Evolutionary conservation across 2,888 invertebrate genomes (phyloP).

Genomic region (Cyclophora albipunctata): DNA sequence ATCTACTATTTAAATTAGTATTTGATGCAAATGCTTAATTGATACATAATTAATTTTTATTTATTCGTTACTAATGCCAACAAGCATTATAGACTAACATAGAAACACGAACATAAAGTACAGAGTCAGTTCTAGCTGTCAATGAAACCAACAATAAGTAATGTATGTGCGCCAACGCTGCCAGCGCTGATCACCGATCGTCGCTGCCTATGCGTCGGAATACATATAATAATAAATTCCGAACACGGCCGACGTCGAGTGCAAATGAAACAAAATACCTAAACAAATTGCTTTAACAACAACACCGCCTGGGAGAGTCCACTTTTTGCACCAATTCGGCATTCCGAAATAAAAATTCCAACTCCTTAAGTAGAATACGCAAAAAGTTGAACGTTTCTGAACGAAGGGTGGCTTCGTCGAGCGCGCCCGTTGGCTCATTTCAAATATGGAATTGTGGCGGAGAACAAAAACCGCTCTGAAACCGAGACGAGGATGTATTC

Average conservation of each 20-base stretch:
- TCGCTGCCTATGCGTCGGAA: slow-evolving; percentile 39
- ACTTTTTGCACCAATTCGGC: slow-evolving; percentile 75
- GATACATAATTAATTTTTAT: too few species aligned
- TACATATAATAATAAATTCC: slow-evolving; percentile 52
- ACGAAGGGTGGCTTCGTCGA: slow-evolving; percentile 39
- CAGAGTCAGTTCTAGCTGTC: too few species aligned
- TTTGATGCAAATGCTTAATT: too few species aligned
- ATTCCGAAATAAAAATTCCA: slow-evolving; percentile 75
- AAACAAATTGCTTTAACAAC: slow-evolving; percentile 64
- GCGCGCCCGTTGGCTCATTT: slow-evolving; percentile 35
- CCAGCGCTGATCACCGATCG: too few species aligned
- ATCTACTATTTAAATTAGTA: too few species aligned
- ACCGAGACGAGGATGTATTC: slow-evolving; percentile 37
- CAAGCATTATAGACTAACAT: too few species aligned
- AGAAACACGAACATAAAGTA: too few species aligned
- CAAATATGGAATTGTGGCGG: slow-evolving; percentile 32
- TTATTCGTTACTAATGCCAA: too few species aligned
- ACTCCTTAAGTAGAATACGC: slow-evolving; percentile 53
- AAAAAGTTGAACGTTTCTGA: slow-evolving; percentile 33
- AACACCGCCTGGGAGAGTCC: slow-evolving; percentile 47
- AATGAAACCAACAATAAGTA: too few species aligned
- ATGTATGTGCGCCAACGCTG: too few species aligned
- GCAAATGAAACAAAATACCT: slow-evolving; percentile 69
- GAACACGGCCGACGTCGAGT: slow-evolving; percentile 36
- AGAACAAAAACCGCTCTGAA: slow-evolving; percentile 41